Evolutionary conservation across 2,888 invertebrate genomes (phyloP).

Genomic region (Phortica magna): DNA sequence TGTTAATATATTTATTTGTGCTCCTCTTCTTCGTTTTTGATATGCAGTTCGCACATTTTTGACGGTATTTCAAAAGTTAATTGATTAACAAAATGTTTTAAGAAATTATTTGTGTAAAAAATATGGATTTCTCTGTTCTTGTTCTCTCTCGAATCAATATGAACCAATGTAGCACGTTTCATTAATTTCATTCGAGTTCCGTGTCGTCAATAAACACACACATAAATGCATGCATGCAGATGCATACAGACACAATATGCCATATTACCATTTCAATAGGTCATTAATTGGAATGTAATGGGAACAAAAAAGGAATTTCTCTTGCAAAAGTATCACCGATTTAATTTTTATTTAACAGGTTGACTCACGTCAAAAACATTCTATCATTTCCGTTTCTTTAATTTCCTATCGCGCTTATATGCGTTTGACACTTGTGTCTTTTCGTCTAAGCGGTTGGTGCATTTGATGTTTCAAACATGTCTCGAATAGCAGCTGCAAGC

Average conservation of each 20-base stretch:
- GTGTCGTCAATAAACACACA: neutral
- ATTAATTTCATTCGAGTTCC: neutral
- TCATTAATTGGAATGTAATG: neutral
- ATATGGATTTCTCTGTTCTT: too few species aligned
- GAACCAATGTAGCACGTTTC: too few species aligned
- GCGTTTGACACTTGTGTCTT: neutral
- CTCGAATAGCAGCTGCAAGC: neutral
- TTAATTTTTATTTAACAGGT: neutral
- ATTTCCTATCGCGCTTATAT: neutral
- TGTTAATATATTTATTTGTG: neutral
- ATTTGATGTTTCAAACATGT: conserved; percentile 11
- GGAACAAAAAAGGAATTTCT: neutral
- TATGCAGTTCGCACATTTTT: neutral
- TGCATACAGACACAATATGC: neutral
- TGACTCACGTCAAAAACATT: neutral
- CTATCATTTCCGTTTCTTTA: neutral
- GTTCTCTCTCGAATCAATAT: too few species aligned
- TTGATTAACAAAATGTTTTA: too few species aligned
- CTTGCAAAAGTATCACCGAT: neutral
- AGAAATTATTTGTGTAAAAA: too few species aligned
- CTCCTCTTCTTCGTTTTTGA: neutral
- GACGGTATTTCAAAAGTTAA: too few species aligned
- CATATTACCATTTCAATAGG: neutral
- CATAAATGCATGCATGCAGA: neutral
- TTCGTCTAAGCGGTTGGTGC: neutral